phyloP scores from a whole-genome alignment of 2,113 vertebrate genomes.

The Sylvia atricapilla region DNA sequence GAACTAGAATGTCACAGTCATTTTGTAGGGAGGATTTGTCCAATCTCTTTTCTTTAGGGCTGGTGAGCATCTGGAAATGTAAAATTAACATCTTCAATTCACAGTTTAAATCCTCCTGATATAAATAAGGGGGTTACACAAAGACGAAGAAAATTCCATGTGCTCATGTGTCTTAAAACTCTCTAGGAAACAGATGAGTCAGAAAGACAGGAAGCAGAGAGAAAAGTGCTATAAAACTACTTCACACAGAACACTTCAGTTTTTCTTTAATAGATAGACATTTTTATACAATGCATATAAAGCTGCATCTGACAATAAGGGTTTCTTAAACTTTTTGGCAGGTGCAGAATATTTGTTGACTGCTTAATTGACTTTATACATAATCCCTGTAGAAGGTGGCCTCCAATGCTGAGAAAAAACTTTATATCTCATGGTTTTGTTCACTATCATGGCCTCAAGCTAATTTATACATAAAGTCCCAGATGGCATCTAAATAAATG shows the following conservation, averaged over 20 bases:
- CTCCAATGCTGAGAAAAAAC: neutral
- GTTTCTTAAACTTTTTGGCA: neutral
- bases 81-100: neutral
- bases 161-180: neutral
- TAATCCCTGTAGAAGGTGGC: neutral
- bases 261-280: neutral
- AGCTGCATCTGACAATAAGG: neutral
- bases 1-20: neutral
- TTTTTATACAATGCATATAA: neutral
- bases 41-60: neutral
- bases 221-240: neutral
- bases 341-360: neutral
- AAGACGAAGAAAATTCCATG: neutral
- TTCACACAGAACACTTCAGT: neutral
- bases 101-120: neutral
- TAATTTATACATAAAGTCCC: neutral
- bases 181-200: neutral
- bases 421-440: neutral
- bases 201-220: neutral
- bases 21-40: conserved; percentile 19
- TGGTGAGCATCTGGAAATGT: neutral
- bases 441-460: neutral
- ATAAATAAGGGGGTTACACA: neutral
- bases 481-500: neutral
- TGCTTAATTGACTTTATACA: neutral